phyloP scores from a whole-genome alignment of 2,888 invertebrate genomes.

The Ectropis crepuscularia region DNA sequence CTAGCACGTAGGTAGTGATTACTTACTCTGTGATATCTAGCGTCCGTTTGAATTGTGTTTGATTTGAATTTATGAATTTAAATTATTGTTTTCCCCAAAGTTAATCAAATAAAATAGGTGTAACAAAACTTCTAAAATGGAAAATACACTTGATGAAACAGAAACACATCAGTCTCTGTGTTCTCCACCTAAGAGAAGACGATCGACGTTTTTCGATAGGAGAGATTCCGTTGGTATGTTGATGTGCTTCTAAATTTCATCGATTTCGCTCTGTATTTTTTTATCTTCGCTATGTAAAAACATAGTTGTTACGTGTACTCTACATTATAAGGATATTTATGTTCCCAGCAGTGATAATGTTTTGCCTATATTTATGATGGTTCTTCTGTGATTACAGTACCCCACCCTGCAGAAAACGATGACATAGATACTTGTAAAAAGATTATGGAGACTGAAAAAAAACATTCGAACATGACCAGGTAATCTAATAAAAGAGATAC shows the following conservation, averaged over 20 bases:
- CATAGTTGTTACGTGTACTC: neutral
- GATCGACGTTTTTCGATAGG: conserved; percentile 77
- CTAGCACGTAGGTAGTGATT: conserved; percentile 29
- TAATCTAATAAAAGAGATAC: conserved; percentile 34
- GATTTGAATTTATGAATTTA: conserved; percentile 12
- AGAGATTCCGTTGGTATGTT: conserved; percentile 70
- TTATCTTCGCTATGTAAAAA: neutral
- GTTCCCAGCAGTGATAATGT: neutral
- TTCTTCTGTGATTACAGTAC: conserved; percentile 54
- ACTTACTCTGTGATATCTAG: conserved; percentile 29
- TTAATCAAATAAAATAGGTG: conserved; percentile 7
- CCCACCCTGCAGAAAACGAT: conserved; percentile 56
- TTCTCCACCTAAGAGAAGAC: conserved; percentile 72
- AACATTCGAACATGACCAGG: conserved; percentile 56
- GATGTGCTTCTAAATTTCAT: neutral
- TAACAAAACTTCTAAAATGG: conserved; percentile 53
- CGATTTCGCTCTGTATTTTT: neutral
- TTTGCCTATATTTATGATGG: no score
- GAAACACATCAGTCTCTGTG: conserved; percentile 63
- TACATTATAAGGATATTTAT: neutral
- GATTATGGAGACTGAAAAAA: conserved; percentile 50
- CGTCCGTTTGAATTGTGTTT: conserved; percentile 10
- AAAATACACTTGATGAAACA: conserved; percentile 61
- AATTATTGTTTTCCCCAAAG: neutral
- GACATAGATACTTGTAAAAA: conserved; percentile 47